Base-by-base conservation (phyloP, 2,888 invertebrate species). In the Seira ritae region DNA sequence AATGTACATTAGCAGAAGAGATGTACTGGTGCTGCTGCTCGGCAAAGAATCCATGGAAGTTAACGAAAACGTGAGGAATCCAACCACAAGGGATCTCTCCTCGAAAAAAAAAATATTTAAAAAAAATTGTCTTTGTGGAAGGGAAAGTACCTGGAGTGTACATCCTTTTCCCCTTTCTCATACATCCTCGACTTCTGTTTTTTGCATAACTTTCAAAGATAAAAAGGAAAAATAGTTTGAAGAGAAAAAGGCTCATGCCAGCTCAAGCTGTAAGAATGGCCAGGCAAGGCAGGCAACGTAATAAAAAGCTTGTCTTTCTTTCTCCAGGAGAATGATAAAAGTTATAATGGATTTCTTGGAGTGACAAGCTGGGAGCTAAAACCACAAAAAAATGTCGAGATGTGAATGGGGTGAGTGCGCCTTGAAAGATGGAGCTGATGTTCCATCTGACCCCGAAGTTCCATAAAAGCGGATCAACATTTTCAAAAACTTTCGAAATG, bases 71-170 rank as follows among this genome's bases (percentile, higher is more conserved):
- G 37, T 31, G 37, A 50, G 71, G 55, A 71, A 46, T 71, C 24
- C 71, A 55, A 71, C 71, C 71, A 55, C 71, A 55, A 55, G 23
- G 55, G 71, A 71, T 55, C 22, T 55, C 17, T 8, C 50, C 22
- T 15, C 23, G 22, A 70, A 19, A 50, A 2, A 70, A 42, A 12
- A 8, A 55, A 55, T 31, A 31, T 31, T 4, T 31, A 31, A 31
- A 31, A 31, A 31, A 31, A 8, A 8, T 31, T 31, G 31, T 8
- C n/a, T n/a, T n/a, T n/a, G n/a, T n/a, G 2, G 12, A 55, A 12
- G 55, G 17, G 55, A 55, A 55, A 55, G n/a, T 55, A 55, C 55
- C 55, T 55, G 55, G 6, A n/a, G 55, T 55, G 55, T 2, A 55
- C 17, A 55, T 55, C 55, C 55, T 55, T 55, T 12, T 17, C 17